Base-by-base conservation (phyloP, 2,888 invertebrate genomes). In the Elmis aenea region DNA sequence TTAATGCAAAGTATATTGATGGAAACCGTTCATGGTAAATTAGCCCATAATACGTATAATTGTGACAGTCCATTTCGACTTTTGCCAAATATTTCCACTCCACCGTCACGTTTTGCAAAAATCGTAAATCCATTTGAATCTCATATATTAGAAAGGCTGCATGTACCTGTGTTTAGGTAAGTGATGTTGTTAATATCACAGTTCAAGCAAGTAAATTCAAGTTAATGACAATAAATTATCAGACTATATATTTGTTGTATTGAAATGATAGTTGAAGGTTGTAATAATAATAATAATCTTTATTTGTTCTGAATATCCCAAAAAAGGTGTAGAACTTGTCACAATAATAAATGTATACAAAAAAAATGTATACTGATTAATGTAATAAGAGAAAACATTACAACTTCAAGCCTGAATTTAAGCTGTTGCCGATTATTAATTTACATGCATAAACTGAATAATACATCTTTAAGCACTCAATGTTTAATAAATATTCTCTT, bases 111-210 rank as follows among this genome's bases (percentile, higher is more conserved):
- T 12, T 63, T 74, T 45, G 69, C 71, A 0, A 74, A 70, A 52
- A 74, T 81, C 30, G 70, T 74, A 42, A 84, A 83, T 70, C 83
- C 83, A 2, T 84, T 84, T 58, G 83, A 83, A 52, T 71, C 71
- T 51, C 77, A 73, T 28, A 64, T 83, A 45, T 75, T 77, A 29
- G 79, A 77, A 48, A 75, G 73, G 54, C 64, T 83, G 35, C 81
- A 83, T 61, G 72, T 78, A 38, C 79, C 81, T 46, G 72, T 85
- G 55, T 83, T 81, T 66, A 85, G 84, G 80, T 79, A 61, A 64
- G 61, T 47, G 15, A 33, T 28, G 25, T 16, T 33, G 24, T 27
- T 13, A 22, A 18, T 24, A 18, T 10, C 6, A 4, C 4, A 2
- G 11, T 18, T 28, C n/a, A 10, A n/a, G 13, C 5, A 5, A 18